Base-by-base conservation (phyloP, 2,888 invertebrate genomes). In the Idaea dimidiata region DNA sequence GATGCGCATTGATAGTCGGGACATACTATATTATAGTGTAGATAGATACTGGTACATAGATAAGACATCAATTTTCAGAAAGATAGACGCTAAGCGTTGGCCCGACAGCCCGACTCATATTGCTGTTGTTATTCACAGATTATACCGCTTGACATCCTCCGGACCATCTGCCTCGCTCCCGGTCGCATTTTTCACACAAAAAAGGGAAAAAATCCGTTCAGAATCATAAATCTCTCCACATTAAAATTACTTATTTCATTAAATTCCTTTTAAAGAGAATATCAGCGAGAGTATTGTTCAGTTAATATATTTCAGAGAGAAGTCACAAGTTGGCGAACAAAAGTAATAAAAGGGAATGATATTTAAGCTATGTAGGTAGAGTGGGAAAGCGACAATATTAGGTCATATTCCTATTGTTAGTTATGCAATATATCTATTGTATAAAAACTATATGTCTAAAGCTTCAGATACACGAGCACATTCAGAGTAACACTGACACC, bases 221-320 rank as follows among this genome's bases (percentile, higher is more conserved):
- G 43, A 43, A 43, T 43, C 43, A 43, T 43, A 43, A 43, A 43
- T 43, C 43, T 43, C 43, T 43, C 43, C 10, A 43, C 43, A 43
- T 43, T 43, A 43, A 43, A 43, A 43, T 43, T 43, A 43, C 43
- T 43, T 43, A 43, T 43, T 43, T 43, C 43, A 43, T 43, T 43
- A 43, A 43, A 43, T 43, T 43, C 43, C 43, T 43, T 43, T 43
- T 43, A 43, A 43, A 43, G 43, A 43, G 43, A 43, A 43, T 43
- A 43, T 43, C 43, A 43, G 43, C 8, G 10, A 8, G 14, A 43
- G 43, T 43, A 43, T 43, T 43, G 43, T 43, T 43, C 43, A 43
- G 43, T 43, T 43, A 43, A 43, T 43, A 43, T 43, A 43, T 43
- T 43, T 43, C 43, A 43, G 14, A 7, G 43, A 10, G 43, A 43